A percentile compares a stretch with the other conserved stretches of the same genome.
Evolutionary conservation across 1,140 invertebrate species (phyloP).

Genomic region (Stenopsyche tienmushanensis): DNA sequence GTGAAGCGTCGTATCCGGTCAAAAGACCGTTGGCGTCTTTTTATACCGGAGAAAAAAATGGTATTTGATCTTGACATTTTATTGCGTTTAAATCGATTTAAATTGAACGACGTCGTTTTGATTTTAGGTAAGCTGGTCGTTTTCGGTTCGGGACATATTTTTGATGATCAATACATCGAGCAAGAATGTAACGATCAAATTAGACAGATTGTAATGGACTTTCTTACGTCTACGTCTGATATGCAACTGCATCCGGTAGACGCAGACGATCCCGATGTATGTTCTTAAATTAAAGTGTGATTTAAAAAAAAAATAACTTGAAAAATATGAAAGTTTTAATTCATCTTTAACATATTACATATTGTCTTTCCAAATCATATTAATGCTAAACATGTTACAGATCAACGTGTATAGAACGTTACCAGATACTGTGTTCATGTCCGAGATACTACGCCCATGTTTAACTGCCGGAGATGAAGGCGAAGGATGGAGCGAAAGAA

Average conservation of each 20-base stretch:
- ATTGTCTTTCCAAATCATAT: background rate
- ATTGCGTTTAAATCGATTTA: conserved; percentile 4
- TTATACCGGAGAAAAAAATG: conserved; percentile 63
- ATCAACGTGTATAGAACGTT: conserved; percentile 89
- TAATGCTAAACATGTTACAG: conserved; percentile 52
- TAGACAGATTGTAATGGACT: conserved; percentile 84
- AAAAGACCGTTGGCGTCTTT: conserved; percentile 90
- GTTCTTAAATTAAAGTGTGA: conserved; percentile 35
- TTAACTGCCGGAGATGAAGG: conserved; percentile 44
- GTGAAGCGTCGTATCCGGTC: conserved; percentile 89
- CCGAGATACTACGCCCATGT: conserved; percentile 58
- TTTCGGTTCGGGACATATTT: conserved; percentile 76
- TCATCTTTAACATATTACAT: background rate
- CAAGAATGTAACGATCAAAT: conserved; percentile 93
- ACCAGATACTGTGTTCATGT: conserved; percentile 83
- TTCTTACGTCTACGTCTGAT: conserved; percentile 69
- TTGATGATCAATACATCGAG: conserved; percentile 85
- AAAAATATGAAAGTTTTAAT: background rate
- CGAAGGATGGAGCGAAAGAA: conserved; percentile 36
- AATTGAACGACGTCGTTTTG: conserved; percentile 15
- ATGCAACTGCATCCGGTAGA: conserved; percentile 77
- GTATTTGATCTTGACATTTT: conserved; percentile 37
- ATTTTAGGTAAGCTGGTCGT: conserved; percentile 70
- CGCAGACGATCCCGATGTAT: conserved; percentile 91
- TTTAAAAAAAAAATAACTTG: background rate